Evolutionary conservation across 2,888 invertebrate species (phyloP).

Genomic region (Dynastes maya): DNA sequence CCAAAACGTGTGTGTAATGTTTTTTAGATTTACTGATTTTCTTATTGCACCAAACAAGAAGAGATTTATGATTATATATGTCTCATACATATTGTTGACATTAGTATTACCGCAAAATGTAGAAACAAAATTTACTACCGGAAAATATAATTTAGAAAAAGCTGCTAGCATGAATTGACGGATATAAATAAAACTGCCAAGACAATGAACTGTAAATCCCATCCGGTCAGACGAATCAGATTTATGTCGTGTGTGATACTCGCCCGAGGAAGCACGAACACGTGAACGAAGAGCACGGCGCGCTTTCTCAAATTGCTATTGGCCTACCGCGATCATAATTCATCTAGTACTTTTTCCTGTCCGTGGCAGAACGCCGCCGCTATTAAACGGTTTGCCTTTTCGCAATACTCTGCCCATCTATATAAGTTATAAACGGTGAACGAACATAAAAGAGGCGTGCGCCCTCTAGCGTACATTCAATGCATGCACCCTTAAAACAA

Average conservation of each 20-base stretch:
- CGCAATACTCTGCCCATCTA: background rate
- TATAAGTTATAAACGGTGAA: slow-evolving; percentile 11
- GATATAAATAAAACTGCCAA: slow-evolving; percentile 18
- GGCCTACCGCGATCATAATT: slow-evolving; percentile 2
- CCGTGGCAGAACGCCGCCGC: background rate
- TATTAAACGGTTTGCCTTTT: slow-evolving; percentile 21
- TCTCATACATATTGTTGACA: too few species aligned
- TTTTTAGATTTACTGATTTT: too few species aligned
- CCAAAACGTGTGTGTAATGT: too few species aligned
- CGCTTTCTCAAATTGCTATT: background rate
- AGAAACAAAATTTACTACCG: background rate
- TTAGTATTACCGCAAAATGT: too few species aligned
- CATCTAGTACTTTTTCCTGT: slow-evolving; percentile 27
- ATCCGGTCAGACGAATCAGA: slow-evolving; percentile 5
- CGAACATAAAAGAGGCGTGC: slow-evolving; percentile 43
- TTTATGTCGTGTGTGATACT: background rate
- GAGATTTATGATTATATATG: too few species aligned
- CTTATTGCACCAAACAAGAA: too few species aligned
- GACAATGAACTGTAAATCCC: background rate
- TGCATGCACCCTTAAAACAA: slow-evolving; percentile 28
- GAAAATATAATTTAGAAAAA: slow-evolving; percentile 11
- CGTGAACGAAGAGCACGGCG: background rate
- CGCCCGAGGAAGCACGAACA: background rate
- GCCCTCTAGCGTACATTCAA: slow-evolving; percentile 18
- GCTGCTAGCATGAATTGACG: background rate